Conservation (phyloP, 2,797 vertebrate species). For the Gambelia wislizenii region DNA sequence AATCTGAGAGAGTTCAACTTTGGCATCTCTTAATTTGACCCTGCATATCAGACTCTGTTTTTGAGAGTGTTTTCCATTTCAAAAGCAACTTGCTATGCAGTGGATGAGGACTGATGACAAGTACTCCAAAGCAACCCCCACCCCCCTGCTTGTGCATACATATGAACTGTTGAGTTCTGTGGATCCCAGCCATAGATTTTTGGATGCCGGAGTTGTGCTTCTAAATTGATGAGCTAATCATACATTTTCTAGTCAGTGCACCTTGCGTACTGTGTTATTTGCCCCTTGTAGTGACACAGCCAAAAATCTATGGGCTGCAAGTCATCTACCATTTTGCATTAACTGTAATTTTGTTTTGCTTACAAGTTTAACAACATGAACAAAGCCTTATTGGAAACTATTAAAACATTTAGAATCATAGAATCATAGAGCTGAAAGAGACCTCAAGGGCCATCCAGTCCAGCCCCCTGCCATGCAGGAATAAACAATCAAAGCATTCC, state of each 20-base stretch:
- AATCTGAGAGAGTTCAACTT: no score
- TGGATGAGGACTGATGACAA: neutral
- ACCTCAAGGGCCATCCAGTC: no score
- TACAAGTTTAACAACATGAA: conserved; percentile 40
- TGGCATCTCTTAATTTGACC: no score
- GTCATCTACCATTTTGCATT: conserved; percentile 51
- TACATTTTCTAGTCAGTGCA: neutral
- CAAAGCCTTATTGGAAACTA: conserved; percentile 24
- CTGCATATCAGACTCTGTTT: neutral
- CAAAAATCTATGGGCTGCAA: neutral
- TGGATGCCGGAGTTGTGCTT: neutral
- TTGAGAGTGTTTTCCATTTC: neutral
- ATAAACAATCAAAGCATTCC: no score
- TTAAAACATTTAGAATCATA: conserved; percentile 39
- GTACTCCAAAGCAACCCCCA: no score
- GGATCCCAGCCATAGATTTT: neutral
- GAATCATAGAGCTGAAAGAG: no score
- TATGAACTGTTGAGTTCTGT: neutral
- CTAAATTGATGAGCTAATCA: neutral
- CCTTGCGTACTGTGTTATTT: neutral
- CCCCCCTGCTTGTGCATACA: no score
- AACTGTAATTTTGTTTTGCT: conserved; percentile 30
- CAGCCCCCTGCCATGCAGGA: no score
- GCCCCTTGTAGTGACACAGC: neutral
- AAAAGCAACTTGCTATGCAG: neutral